Percentiles rank a stretch among this genome's conserved stretches.
Conservation (phyloP, 1,140 invertebrate genomes). For the Drosophila albomicans region DNA sequence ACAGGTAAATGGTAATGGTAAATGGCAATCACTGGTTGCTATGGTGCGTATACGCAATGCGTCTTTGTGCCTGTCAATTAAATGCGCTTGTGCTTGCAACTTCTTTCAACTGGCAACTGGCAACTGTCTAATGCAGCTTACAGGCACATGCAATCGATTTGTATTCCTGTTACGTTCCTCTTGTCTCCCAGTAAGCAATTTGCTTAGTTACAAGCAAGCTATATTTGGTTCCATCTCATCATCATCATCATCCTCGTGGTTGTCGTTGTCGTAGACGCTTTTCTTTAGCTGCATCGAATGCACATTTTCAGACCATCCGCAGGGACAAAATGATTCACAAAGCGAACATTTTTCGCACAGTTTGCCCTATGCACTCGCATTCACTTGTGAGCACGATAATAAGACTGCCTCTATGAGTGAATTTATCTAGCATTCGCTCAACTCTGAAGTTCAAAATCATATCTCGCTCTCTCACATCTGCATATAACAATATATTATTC, state of each 20-base stretch:
- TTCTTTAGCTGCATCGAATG: slow-evolving; percentile 37
- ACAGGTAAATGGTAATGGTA: slow-evolving; percentile 28
- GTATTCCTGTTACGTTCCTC: slow-evolving; percentile 1
- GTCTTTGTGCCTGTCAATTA: slow-evolving; percentile 58
- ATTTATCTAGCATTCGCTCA: slow-evolving; percentile 51
- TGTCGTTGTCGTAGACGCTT: slow-evolving; percentile 19
- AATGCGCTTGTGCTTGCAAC: background rate
- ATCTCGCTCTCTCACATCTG: background rate
- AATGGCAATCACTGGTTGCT: slow-evolving; percentile 7
- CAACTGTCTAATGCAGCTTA: slow-evolving; percentile 45
- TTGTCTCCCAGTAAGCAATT: slow-evolving; percentile 29
- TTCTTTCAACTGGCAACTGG: slow-evolving; percentile 2
- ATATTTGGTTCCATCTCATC: slow-evolving; percentile 5
- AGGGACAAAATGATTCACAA: slow-evolving; percentile 63
- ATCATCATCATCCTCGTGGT: slow-evolving; percentile 12
- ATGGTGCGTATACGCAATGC: slow-evolving; percentile 56
- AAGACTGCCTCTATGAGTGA: slow-evolving; percentile 47
- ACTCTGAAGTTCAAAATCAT: slow-evolving; percentile 24
- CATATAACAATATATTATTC: background rate
- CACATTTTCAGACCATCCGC: slow-evolving; percentile 49
- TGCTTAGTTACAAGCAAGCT: slow-evolving; percentile 25
- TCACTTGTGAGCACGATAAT: slow-evolving; percentile 45
- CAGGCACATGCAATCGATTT: slow-evolving; percentile 56
- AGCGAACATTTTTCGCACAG: slow-evolving; percentile 73
- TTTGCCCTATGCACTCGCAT: slow-evolving; percentile 53